These are phyloP conservation scores for Trachops cirrhosus DNA, from an alignment of 2,797 vertebrate genomes.

Conservation along the genomic window DNA sequence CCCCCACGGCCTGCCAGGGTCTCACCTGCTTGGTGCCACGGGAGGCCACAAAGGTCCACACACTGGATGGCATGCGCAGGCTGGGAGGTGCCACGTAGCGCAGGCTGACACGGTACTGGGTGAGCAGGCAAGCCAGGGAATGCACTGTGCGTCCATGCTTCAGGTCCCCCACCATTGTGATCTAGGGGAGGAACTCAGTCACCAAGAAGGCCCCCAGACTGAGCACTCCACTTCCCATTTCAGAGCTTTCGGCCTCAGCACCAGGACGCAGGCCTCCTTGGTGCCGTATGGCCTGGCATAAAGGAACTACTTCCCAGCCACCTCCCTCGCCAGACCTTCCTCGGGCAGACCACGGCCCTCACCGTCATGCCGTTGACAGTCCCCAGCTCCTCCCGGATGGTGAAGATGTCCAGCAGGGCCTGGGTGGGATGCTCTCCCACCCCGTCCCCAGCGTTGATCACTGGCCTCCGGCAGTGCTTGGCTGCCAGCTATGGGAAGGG, in stretches of 20 bases:
- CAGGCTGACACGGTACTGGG: constrained; percentile 94
- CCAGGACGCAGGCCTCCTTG: rapidly evolving
- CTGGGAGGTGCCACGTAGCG: constrained; percentile 93
- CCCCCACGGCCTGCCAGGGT: neutral
- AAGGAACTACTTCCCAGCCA: neutral
- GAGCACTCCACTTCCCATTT: rapidly evolving
- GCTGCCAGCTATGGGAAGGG: constrained; percentile 85
- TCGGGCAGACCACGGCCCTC: constrained; percentile 18
- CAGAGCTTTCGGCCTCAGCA: rapidly evolving
- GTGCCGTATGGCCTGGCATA: rapidly evolving
- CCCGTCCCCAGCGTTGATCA: constrained; percentile 96
- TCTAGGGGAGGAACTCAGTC: constrained; percentile 78
- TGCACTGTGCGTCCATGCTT: constrained; percentile 98
- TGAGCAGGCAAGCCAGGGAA: constrained; percentile 95
- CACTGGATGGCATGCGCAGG: constrained; percentile 92
- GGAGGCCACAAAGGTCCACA: constrained; percentile 92
- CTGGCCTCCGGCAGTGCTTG: constrained; percentile 93
- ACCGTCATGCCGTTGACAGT: constrained; percentile 99
- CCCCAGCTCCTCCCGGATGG: constrained; percentile 97
- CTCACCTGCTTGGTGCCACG: constrained; percentile 95
- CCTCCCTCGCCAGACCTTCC: too few relatives aligned
- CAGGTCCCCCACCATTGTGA: constrained; percentile 98
- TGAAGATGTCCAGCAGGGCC: constrained; percentile 97
- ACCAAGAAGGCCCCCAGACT: rapidly evolving
- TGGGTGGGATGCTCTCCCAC: constrained; percentile 98